Percentiles rank a stretch among this genome's conserved stretches.
These are phyloP conservation scores for Odobenus rosmarus DNA, from an alignment of 2,113 vertebrate genomes.

Conservation along the genomic window DNA sequence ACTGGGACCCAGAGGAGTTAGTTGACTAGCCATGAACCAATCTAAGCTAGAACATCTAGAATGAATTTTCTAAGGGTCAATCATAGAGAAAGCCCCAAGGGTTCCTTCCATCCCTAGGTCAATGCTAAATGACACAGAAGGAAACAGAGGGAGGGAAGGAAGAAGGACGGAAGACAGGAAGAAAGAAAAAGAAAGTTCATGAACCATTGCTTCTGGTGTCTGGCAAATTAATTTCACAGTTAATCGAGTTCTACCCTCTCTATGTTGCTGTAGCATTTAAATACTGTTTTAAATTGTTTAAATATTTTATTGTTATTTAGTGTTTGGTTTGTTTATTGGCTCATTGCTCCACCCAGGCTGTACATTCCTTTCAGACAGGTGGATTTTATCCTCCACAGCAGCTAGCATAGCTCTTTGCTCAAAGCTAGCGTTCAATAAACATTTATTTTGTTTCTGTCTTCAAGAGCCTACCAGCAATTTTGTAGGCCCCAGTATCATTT, in stretches of 20 bases:
- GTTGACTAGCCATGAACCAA: not conserved
- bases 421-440: not conserved
- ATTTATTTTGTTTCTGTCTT: not conserved
- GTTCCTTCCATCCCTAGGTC: not conserved
- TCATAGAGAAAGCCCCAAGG: not conserved
- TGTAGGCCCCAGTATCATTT: not conserved
- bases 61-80: not conserved
- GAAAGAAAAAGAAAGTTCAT: not conserved
- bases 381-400: not conserved
- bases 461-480: not conserved
- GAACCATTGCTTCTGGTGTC: not conserved
- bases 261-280: not conserved
- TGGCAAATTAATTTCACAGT: not conserved
- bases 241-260: not conserved
- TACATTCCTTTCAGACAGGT: not conserved
- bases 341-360: not conserved
- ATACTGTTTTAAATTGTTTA: not conserved
- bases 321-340: not conserved
- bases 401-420: not conserved
- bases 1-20: not conserved
- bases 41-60: not conserved
- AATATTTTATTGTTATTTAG: not conserved
- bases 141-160: not conserved
- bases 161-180: accelerated
- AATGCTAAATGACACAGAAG: not conserved